phyloP scores from a whole-genome alignment of 2,113 vertebrate species.

The Carassius gibelio region DNA sequence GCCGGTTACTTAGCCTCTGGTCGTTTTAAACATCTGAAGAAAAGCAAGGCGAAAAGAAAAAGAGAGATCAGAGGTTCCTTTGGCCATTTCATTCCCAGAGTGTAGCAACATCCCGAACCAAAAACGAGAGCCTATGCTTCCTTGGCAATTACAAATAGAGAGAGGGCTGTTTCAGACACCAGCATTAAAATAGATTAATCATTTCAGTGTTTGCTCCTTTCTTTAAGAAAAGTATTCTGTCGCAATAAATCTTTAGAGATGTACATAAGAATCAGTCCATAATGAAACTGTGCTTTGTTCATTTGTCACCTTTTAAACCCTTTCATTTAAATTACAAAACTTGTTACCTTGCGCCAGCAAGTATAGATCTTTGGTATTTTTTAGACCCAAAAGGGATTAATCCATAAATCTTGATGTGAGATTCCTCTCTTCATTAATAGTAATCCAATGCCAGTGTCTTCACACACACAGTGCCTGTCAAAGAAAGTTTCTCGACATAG shows the following conservation, averaged over 20 bases:
- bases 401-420: constrained; percentile 78
- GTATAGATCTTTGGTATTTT: constrained; percentile 82
- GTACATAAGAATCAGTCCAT: constrained; percentile 94
- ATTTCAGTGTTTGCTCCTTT: constrained; percentile 78
- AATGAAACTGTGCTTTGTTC: constrained; percentile 89
- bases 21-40: constrained; percentile 83
- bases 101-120: constrained; percentile 88
- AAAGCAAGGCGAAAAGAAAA: neutral
- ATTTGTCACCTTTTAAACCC: constrained; percentile 86
- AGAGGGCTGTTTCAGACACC: constrained; percentile 93
- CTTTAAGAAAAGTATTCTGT: constrained; percentile 89
- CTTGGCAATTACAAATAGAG: constrained; percentile 97
- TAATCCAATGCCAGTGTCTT: constrained; percentile 64
- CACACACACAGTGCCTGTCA: constrained; percentile 59
- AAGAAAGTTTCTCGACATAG: constrained; percentile 59
- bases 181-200: constrained; percentile 98
- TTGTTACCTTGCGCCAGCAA: constrained; percentile 80
- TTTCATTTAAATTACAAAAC: constrained; percentile 87
- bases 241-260: constrained; percentile 98
- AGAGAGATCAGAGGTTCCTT: constrained; percentile 86
- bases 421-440: constrained; percentile 76
- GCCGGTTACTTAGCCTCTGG: constrained; percentile 79
- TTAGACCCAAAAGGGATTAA: constrained; percentile 77
- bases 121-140: constrained; percentile 83
- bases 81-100: constrained; percentile 78